Evolutionary conservation across 2,797 vertebrate genomes (phyloP), one percentile per base, ranked within the genome.

Genomic region (Onychomys arenicola): DNA sequence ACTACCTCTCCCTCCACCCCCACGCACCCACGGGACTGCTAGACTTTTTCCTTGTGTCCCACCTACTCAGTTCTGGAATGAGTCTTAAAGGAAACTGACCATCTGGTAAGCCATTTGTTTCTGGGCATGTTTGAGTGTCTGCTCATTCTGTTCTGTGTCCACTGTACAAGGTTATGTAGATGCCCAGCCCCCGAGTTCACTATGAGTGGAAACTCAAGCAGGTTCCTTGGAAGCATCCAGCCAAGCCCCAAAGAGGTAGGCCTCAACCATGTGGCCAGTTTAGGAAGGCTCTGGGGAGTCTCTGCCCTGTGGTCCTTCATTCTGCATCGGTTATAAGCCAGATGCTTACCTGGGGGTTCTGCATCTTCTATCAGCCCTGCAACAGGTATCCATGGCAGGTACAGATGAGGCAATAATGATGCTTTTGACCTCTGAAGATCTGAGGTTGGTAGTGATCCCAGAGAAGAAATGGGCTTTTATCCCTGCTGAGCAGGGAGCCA

Each of bases 21-120:
- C 6, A 5, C 1, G 5, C 17, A 1, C 55, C 17, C 21, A 0
- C 0, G 0, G 63, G 77, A 90, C 32, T 29, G 46, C 75, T 67
- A 6, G 61, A 86, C 34, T 81, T n/a, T 52, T 84, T 67, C 65
- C 21, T 11, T 37, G 29, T 49, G 69, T 37, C 49, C n/a, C 3
- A 1, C 88, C 89, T 73, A n/a, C 93, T 75, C 49, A 23, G 27
- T 21, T 52, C 32, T 40, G 16, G 63, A 40, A 75, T 49, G 46
- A 85, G 52, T 57, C 75, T 57, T 76, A 57, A 61, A 94, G 94
- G 49, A 82, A 78, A 87, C 25, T 78, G 59, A n/a, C 76, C 81
- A 84, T 84, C 49, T 59, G 76, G 80, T 61, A 61, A 67, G 76
- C 49, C 10, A 7, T 23, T 95, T 57, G 86, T 61, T 95, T 63